Evolutionary conservation across 2,113 vertebrate species (phyloP), one percentile per base, ranked within the genome.

Genomic region (Actinemys pallida): DNA sequence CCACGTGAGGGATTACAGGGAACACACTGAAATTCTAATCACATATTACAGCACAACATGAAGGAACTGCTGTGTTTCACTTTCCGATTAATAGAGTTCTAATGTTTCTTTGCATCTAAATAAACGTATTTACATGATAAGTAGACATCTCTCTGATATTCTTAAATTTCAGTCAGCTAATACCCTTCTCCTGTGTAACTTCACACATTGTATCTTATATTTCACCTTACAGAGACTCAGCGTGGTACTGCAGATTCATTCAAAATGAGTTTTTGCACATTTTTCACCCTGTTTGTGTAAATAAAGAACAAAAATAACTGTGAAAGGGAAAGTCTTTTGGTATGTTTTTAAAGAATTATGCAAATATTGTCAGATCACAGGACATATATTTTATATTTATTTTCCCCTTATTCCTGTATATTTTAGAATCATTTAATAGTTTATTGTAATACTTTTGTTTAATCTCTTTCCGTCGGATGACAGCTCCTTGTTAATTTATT

Each of bases 101-200:
- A 90, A 92, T 76, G 54, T 53, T 79, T 76, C 35, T 92, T 78
- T 85, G 65, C 57, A 96, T 90, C 85, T 84, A 72, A 93, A 87
- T 80, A 86, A 59, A 93, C 12, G 35, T 90, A 49, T 92, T 78
- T 88, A 87, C 57, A 84, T 78, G 27, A 88, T 39, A 83, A 88
- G 49, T 89, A 93, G 89, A 95, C 85, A 89, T 72, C 83, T 87
- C 57, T 80, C 90, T 50, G 86, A 93, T 92, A 90, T 54, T 47
- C 78, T 81, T 76, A 93, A 84, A 86, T 14, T 69, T 76, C 84
- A 49, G 53, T 91, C 72, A 62, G 90, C 42, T 82, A 84, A 88
- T 39, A n/a, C 5, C 31, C 50, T 49, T 5, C 5, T 42, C 49
- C 42, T 19, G n/a, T 12, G 45, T 22, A 52, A 24, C 89, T 56